Evolutionary conservation across 2,113 vertebrate species (phyloP).

Genomic region (Rissa tridactyla): DNA sequence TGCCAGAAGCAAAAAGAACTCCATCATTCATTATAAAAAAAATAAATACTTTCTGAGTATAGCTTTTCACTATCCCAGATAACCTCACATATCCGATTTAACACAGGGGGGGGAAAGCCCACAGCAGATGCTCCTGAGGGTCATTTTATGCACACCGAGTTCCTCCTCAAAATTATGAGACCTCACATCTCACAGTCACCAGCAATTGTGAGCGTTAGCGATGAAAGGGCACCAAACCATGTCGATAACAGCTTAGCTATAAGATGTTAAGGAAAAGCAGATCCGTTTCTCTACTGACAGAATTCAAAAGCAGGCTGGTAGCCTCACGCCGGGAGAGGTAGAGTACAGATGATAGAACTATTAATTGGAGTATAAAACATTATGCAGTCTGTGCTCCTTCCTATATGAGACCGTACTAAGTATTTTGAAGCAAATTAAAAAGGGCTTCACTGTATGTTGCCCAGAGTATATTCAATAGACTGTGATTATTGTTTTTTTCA

Average conservation of each 20-base stretch:
- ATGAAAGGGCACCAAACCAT: constrained; percentile 15
- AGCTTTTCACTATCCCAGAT: constrained; percentile 71
- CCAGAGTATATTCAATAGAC: not conserved
- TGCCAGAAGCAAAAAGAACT: constrained; percentile 76
- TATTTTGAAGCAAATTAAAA: not conserved
- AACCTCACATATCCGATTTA: constrained; percentile 63
- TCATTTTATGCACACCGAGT: constrained; percentile 4
- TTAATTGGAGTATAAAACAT: not conserved
- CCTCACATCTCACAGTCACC: constrained; percentile 34
- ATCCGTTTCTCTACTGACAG: not conserved
- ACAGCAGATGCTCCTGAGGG: constrained; percentile 65
- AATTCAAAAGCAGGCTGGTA: not conserved
- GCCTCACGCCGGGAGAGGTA: not conserved
- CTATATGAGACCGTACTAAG: not conserved
- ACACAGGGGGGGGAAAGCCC: constrained; percentile 1
- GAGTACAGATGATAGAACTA: not conserved
- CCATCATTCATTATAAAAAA: constrained; percentile 74
- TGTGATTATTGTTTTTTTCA: not conserved
- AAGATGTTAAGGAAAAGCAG: constrained; percentile 10
- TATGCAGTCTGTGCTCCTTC: not conserved
- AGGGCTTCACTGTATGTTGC: not conserved
- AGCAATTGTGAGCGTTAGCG: constrained; percentile 15
- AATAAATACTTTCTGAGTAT: constrained; percentile 53
- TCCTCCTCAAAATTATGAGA: constrained; percentile 49
- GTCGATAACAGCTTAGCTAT: not conserved